phyloP scores from a whole-genome alignment of 2,888 invertebrate genomes.

The Tachystola acroxantha region DNA sequence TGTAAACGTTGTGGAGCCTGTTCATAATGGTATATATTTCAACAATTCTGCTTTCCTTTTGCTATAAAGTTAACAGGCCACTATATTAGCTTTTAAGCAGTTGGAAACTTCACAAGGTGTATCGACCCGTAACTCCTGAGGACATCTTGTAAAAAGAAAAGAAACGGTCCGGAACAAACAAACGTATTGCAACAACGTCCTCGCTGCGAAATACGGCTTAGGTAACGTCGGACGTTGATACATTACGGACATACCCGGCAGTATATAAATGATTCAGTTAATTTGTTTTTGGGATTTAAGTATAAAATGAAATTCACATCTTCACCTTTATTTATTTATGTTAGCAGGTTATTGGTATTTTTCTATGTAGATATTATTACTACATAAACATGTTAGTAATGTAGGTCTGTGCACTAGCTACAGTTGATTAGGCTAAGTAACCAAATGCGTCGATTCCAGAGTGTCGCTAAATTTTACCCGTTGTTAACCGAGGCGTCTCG shows the following conservation, averaged over 20 bases:
- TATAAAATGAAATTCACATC: neutral
- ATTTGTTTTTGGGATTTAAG: neutral
- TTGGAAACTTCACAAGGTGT: slow-evolving; percentile 42
- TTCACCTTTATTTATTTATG: too few species aligned
- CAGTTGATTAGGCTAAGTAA: too few species aligned
- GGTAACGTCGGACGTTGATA: slow-evolving; percentile 34
- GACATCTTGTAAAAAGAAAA: slow-evolving; percentile 57
- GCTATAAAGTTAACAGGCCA: slow-evolving; percentile 12
- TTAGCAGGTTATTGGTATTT: too few species aligned
- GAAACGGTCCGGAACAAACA: slow-evolving; percentile 60
- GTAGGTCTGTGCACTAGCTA: too few species aligned
- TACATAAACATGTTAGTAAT: too few species aligned
- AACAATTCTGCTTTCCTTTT: too few species aligned
- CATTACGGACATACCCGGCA: slow-evolving; percentile 35
- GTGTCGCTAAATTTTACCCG: too few species aligned
- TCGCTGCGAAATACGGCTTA: slow-evolving; percentile 43
- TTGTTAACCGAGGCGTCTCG: too few species aligned
- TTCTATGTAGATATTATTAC: too few species aligned
- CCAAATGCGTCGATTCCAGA: too few species aligned
- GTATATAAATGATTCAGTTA: slow-evolving; percentile 7
- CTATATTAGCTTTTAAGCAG: slow-evolving; percentile 33
- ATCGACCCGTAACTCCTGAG: slow-evolving; percentile 46
- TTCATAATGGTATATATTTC: too few species aligned
- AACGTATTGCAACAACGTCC: slow-evolving; percentile 58
- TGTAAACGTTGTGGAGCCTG: too few species aligned